These are phyloP conservation scores for Gavialis gangeticus DNA, from an alignment of 2,113 vertebrate species.

Conservation along the genomic window DNA sequence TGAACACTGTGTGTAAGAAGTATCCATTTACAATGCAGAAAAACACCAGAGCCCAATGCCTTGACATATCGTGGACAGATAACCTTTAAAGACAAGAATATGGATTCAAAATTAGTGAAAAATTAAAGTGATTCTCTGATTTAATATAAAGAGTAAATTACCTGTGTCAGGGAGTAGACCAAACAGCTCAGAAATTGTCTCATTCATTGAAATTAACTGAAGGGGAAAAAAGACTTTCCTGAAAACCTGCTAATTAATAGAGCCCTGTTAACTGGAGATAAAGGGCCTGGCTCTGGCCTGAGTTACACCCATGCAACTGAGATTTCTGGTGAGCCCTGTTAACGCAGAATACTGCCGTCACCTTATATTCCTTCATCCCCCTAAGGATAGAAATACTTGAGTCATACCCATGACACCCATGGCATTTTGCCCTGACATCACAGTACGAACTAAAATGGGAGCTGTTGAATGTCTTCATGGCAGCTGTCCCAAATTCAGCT, in stretches of 20 bases:
- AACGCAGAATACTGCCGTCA: not conserved
- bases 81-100: not conserved
- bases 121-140: conserved; percentile 67
- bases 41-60: not conserved
- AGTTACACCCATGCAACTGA: not conserved
- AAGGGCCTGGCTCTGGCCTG: not conserved
- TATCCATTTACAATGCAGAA: not conserved
- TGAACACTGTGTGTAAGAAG: conserved; percentile 19
- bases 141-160: conserved; percentile 75
- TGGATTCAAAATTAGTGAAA: conserved; percentile 6
- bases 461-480: not conserved
- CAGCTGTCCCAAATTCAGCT: not conserved
- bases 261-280: not conserved
- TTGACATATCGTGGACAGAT: conserved; percentile 20
- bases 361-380: not conserved
- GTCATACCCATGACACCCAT: not conserved
- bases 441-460: conserved; percentile 29
- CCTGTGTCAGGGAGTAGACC: conserved; percentile 49
- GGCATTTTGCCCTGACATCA: conserved; percentile 5
- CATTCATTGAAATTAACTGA: conserved; percentile 67
- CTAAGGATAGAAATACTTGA: conserved; percentile 29
- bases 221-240: conserved; percentile 55
- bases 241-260: not conserved
- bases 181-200: conserved; percentile 65
- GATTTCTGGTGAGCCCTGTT: conserved; percentile 6